A percentile compares a stretch with the other conserved stretches of the same genome.
Evolutionary conservation across 2,797 vertebrate genomes (phyloP).

Genomic region (Brachyalestes nurse): DNA sequence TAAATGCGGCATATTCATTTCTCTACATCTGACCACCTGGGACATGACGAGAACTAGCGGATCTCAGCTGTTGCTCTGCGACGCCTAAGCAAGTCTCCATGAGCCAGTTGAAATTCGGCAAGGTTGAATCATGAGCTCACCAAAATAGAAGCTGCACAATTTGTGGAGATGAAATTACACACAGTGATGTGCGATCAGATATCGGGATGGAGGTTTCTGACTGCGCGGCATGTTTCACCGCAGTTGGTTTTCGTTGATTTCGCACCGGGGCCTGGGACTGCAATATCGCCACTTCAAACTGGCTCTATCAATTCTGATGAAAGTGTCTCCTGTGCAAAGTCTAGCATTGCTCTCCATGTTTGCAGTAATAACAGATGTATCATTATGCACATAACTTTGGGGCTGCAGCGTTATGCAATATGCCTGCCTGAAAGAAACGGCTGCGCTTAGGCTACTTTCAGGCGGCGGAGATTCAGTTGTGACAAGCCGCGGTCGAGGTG

Average conservation of each 20-base stretch:
- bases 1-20: neutral
- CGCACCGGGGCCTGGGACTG: neutral
- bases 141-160: neutral
- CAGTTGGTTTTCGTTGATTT: conserved; percentile 7
- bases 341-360: neutral
- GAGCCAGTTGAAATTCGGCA: neutral
- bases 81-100: neutral
- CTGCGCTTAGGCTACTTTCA: neutral
- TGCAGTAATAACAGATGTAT: neutral
- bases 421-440: neutral
- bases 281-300: neutral
- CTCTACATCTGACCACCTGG: neutral
- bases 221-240: neutral
- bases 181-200: neutral
- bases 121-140: neutral
- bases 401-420: neutral
- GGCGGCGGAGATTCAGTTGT: conserved; percentile 5
- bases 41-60: neutral
- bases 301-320: conserved; percentile 17
- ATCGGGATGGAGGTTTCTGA: neutral
- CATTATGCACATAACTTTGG: conserved; percentile 15
- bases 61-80: neutral
- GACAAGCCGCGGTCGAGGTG: neutral
- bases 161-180: conserved; percentile 4
- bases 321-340: neutral